Evolutionary conservation across 2,113 vertebrate species (phyloP), one percentile per base, ranked within the genome.

Genomic region (Crotalus helleri): DNA sequence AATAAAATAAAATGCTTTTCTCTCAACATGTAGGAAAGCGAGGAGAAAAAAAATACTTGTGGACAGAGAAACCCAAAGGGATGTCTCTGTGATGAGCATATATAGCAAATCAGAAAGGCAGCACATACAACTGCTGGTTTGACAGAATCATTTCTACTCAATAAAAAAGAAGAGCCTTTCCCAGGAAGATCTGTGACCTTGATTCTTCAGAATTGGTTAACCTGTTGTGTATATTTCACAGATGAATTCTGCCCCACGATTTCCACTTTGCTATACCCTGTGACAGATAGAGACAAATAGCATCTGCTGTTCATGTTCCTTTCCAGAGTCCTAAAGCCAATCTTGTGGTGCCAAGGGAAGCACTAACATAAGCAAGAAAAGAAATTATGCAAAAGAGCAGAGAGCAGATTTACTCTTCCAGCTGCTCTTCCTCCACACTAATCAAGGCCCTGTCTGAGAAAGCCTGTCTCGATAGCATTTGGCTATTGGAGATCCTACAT

Each of bases 231-330:
- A 98, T 98, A 98, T 98, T 98, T 96, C 96, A 95, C 94, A 97
- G 97, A 98, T 98, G 98, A 98, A 98, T 98, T 98, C 97, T 97
- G 95, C 91, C 92, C 97, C 98, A 98, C 95, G 97, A 96, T 96
- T 96, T 96, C 95, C 94, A 95, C 96, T 97, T 97, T 94, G 90
- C 96, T 94, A 2, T 96, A 89, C 87, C 81, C 96, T 94, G 94
- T 94, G 94, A 94, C 95, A 89, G 94, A 90, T 94, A 74, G 93
- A 95, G 89, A 59, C 96, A 94, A 90, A 57, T 96, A 94, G 97
- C 98, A 98, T 97, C 97, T 98, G 97, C 96, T 90, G 94, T 95
- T 95, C 95, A 94, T 87, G 95, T 95, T 97, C 94, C 95, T 95
- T 96, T 95, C 96, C 96, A 97, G 97, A 95, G 97, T 95, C 91